These are phyloP conservation scores for Zaprionus tsacasi DNA, from an alignment of 1,140 invertebrate genomes.

Conservation along the genomic window DNA sequence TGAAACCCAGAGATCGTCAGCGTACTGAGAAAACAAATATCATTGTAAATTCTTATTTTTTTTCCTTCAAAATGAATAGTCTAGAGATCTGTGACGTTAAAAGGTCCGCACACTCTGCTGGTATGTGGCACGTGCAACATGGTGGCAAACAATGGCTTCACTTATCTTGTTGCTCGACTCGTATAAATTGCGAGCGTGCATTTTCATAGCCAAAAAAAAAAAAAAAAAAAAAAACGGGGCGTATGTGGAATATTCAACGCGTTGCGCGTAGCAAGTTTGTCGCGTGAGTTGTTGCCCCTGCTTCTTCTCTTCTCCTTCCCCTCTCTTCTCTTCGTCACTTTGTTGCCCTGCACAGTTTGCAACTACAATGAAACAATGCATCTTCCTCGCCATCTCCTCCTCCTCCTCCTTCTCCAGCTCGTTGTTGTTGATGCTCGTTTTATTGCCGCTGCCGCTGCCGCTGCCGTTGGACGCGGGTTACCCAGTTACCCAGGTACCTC, in stretches of 20 bases:
- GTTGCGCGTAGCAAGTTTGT: slow-evolving; percentile 56
- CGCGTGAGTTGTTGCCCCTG: slow-evolving; percentile 17
- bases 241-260: slow-evolving; percentile 5
- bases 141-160: slow-evolving; percentile 1
- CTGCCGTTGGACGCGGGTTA: slow-evolving; percentile 32
- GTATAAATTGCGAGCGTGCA: neutral
- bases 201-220: slow-evolving; percentile 1
- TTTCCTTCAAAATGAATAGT: neutral
- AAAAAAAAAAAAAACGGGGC: neutral
- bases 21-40: neutral
- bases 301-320: neutral
- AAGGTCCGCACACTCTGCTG: neutral
- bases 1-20: neutral
- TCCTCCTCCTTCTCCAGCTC: slow-evolving; percentile 3
- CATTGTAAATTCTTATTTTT: neutral
- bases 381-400: neutral
- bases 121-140: neutral
- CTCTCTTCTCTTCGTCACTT: slow-evolving; percentile 27
- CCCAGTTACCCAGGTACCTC: slow-evolving; percentile 8
- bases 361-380: slow-evolving; percentile 33
- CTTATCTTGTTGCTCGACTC: slow-evolving; percentile 5
- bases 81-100: neutral
- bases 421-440: slow-evolving; percentile 38
- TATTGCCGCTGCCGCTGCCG: slow-evolving; percentile 38
- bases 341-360: slow-evolving; percentile 45